Base-by-base conservation (phyloP, 1,140 invertebrate species). In the Venustaconcha ellipsiformis region DNA sequence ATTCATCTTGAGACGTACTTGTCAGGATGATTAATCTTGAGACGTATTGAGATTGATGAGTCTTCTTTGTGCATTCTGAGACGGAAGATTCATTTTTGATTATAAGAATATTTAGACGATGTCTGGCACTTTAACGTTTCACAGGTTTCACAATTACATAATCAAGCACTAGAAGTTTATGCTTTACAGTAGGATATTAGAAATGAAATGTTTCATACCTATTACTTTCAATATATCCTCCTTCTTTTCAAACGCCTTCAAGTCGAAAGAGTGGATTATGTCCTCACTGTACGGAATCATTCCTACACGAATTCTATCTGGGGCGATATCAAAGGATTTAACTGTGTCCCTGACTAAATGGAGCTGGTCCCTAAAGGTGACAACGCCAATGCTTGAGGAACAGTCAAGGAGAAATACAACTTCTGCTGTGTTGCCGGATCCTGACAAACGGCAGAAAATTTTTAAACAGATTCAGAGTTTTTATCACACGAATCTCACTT, bases 371-470 rank as follows among this genome's bases (percentile, higher is more conserved):
- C 76, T 67, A 69, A 87, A 87, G 23, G 78, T 77, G 18, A 80
- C 63, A 14, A 69, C 70, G 2, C 80, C 82, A 30, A 82, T 67
- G 67, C 81, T 84, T 14, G 76, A 78, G 1, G 85, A 87, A 62
- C 81, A 85, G 63, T 87, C 84, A 48, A 87, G 70, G 2, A 84
- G 69, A 80, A 87, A 85, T 0, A 83, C 78, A 5, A 87, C 72
- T 72, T 87, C 85, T 4, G 82, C 84, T 55, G 80, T 82, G 23
- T 82, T 79, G 13, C 78, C 77, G n/a, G 76, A 69, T 30, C 80
- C 84, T 85, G 66, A 1, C 56, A 56, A n/a, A 37, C 0, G 20
- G 37, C n/a, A 56, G 13, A 63, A 67, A 68, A 1, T 60, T 48
- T 48, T 48, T 48, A 48, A 48, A 6, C 1, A 48, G 11, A 48